phyloP scores from a whole-genome alignment of 2,797 vertebrate species.

The Amniataba percoides region DNA sequence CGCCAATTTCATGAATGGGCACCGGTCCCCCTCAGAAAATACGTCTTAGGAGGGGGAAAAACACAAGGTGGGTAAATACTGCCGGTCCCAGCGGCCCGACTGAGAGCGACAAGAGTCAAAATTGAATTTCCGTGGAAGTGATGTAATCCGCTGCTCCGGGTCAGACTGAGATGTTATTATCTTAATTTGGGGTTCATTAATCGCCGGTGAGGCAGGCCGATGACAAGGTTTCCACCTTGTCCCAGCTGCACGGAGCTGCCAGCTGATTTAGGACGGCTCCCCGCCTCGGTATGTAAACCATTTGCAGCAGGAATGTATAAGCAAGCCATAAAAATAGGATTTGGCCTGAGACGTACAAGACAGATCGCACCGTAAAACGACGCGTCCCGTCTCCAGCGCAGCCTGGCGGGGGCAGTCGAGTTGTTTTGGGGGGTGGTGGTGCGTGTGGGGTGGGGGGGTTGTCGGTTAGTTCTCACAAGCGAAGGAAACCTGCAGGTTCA shows the following conservation, averaged over 20 bases:
- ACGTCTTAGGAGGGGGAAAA: conserved; percentile 4
- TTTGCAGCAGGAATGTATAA: conserved; percentile 94
- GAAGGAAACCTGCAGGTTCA: conserved; percentile 79
- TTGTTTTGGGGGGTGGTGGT: not conserved
- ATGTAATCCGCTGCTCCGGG: conserved; percentile 78
- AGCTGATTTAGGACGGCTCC: conserved; percentile 95
- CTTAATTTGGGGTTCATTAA: conserved; percentile 83
- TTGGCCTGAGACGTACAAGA: conserved; percentile 87
- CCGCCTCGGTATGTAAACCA: conserved; percentile 92
- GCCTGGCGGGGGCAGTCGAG: conserved; percentile 71
- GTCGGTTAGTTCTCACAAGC: conserved; percentile 67
- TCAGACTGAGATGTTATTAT: conserved; percentile 81
- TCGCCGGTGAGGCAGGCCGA: conserved; percentile 80
- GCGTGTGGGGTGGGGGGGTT: conserved; percentile 30
- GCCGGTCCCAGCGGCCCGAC: conserved; percentile 15
- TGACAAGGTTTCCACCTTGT: conserved; percentile 90
- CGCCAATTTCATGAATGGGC: conserved; percentile 64
- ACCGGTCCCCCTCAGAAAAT: conserved; percentile 34
- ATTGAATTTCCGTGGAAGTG: conserved; percentile 81
- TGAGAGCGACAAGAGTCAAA: conserved; percentile 67
- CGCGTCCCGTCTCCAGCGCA: conserved; percentile 86
- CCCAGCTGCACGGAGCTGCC: conserved; percentile 89
- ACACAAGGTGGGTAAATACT: conserved; percentile 54
- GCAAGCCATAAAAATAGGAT: conserved; percentile 95
- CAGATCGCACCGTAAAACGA: conserved; percentile 89